phyloP scores from a whole-genome alignment of 1,140 invertebrate genomes.

The Battus philenor region DNA sequence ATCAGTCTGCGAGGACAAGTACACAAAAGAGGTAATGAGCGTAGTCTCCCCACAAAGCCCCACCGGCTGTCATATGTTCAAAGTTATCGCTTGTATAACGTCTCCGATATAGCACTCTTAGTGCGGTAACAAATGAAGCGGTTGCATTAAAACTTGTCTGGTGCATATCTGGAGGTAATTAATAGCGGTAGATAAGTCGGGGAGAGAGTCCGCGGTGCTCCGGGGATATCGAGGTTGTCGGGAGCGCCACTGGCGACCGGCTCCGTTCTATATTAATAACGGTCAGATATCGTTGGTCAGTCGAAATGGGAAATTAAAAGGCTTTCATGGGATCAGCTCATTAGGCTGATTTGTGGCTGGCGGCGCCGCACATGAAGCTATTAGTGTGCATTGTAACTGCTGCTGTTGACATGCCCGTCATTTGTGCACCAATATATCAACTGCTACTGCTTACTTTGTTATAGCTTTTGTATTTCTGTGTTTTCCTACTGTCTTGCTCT shows the following conservation, averaged over 20 bases:
- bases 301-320: constrained; percentile 73
- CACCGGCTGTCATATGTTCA: constrained; percentile 47
- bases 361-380: constrained; percentile 54
- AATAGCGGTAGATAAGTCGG: constrained; percentile 67
- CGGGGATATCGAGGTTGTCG: constrained; percentile 52
- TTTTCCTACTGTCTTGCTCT: too few species aligned
- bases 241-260: constrained; percentile 53
- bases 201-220: constrained; percentile 51
- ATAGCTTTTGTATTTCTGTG: too few species aligned
- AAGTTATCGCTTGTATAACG: constrained; percentile 61
- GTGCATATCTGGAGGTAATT: constrained; percentile 69
- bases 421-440: constrained; percentile 44
- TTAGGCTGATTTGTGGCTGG: constrained; percentile 64
- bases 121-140: constrained; percentile 67
- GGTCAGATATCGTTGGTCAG: constrained; percentile 60
- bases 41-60: constrained; percentile 12
- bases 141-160: constrained; percentile 73
- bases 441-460: constrained; percentile 3
- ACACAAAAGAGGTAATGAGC: constrained; percentile 34
- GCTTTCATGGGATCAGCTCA: constrained; percentile 66
- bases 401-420: constrained; percentile 39
- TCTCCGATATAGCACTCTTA: constrained; percentile 64
- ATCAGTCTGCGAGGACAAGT: constrained; percentile 45
- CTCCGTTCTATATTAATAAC: constrained; percentile 64
- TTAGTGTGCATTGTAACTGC: constrained; percentile 53